Evolutionary conservation across 37 sponge, comb jelly and placozoan genomes (phyloP).

Genomic region (Theonella swinhoei): DNA sequence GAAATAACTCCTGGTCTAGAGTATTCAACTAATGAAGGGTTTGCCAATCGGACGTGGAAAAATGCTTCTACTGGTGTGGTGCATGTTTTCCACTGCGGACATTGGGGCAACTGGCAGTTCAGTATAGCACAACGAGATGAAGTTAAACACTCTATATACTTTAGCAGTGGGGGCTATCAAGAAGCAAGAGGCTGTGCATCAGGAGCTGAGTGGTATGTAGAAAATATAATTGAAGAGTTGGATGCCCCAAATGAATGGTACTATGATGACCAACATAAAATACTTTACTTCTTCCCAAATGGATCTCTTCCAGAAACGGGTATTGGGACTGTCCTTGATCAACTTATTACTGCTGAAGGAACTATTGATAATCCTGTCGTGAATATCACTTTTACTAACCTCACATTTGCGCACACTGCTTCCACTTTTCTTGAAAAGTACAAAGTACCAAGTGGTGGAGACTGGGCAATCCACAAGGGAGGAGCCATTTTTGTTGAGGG

Average conservation of each 20-base stretch:
- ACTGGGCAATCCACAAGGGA: conserved; percentile 54
- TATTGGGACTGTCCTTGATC: conserved; percentile 40
- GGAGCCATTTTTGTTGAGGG: conserved; percentile 73
- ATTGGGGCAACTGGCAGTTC: conserved; percentile 82
- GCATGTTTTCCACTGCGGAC: conserved; percentile 62
- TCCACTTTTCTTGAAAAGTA: conserved; percentile 63
- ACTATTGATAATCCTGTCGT: conserved; percentile 25
- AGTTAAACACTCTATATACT: conserved; percentile 27
- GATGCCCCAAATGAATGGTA: conserved; percentile 80
- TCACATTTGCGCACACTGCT: conserved; percentile 60
- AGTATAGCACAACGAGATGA: conserved; percentile 30
- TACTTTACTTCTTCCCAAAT: conserved; percentile 56
- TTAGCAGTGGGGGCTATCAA: conserved; percentile 69
- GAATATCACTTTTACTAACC: conserved; percentile 25
- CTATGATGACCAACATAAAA: conserved; percentile 32
- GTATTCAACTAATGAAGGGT: conserved; percentile 19
- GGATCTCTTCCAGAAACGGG: conserved; percentile 23
- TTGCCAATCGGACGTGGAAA: conserved; percentile 63
- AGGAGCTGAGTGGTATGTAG: conserved; percentile 62
- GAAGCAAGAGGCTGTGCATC: conserved; percentile 65
- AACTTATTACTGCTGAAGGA: conserved; percentile 32
- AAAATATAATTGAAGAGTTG: conserved; percentile 62
- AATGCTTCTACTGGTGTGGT: conserved; percentile 59
- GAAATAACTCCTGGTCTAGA: conserved; percentile 36
- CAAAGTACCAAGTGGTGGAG: conserved; percentile 72